Base-by-base conservation (phyloP, 2,888 invertebrate genomes). In the Diarsia dahlii region DNA sequence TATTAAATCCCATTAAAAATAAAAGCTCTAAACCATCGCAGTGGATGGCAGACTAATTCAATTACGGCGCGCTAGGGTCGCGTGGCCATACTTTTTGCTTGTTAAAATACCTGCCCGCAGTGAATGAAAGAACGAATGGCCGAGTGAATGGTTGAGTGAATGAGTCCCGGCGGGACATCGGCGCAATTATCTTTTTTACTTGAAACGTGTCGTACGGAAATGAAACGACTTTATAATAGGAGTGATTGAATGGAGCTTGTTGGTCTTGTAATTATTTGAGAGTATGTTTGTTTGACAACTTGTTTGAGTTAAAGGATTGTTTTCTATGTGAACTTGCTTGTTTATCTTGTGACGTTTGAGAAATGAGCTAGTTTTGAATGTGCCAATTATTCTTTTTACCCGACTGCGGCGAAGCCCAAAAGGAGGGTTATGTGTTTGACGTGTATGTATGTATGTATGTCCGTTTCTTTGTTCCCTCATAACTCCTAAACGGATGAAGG, bases 31-130 rank as follows among this genome's bases (percentile, higher is more conserved):
- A 76, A 78, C 63, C 28, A n/a, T 87, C 78, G 52, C 50, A 78
- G 72, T 88, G 88, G 89, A 85, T 90, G 88, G 76, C 8, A 3
- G 73, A 74, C 84, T 84, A 86, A 78, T 77, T 80, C 85, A 71
- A 88, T 87, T 82, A 74, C 74, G 68, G 10, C 63, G 69, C 74
- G 82, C 84, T 77, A 78, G 83, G 71, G 90, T 88, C 91, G 92
- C 92, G 92, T 91, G 92, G 81, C 82, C 85, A 77, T 86, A 91
- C 86, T 93, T 93, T 93, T 93, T 93, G 93, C 93, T 93, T 93
- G 93, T 93, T 93, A 93, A 93, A 93, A 93, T 93, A 92, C 92
- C 89, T 89, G 87, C 89, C 86, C 84, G 88, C 89, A 87, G 89
- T 90, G 91, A 91, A 90, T 90, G 90, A 89, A 90, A 89, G 91